phyloP scores from a whole-genome alignment of 2,797 vertebrate species.

The Neostethus bicornis region DNA sequence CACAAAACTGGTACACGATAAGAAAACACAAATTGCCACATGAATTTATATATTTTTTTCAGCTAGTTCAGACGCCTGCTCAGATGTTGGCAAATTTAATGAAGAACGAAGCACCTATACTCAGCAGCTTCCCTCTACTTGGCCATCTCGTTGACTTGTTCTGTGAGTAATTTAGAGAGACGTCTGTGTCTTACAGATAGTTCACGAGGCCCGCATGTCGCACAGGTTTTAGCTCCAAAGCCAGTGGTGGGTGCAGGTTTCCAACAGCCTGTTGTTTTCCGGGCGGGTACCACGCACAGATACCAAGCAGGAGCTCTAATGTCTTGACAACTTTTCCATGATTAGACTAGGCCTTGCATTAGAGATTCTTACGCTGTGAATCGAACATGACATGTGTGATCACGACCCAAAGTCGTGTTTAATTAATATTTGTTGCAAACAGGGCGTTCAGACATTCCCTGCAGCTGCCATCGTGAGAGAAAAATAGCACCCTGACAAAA shows the following conservation, averaged over 20 bases:
- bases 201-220: slow-evolving; percentile 43
- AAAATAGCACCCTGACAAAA: slow-evolving; percentile 30
- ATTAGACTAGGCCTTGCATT: slow-evolving; percentile 70
- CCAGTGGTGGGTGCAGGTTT: slow-evolving; percentile 79
- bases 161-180: slow-evolving; percentile 60
- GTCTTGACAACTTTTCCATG: slow-evolving; percentile 75
- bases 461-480: slow-evolving; percentile 42
- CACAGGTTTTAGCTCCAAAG: slow-evolving; percentile 78
- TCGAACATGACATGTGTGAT: slow-evolving; percentile 78
- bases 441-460: slow-evolving; percentile 50
- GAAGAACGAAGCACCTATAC: slow-evolving; percentile 35
- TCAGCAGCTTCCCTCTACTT: slow-evolving; percentile 41
- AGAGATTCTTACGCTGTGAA: slow-evolving; percentile 54
- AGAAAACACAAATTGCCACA: slow-evolving; percentile 20
- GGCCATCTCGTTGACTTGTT: slow-evolving; percentile 35
- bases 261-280: slow-evolving; percentile 80
- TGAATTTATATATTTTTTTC: slow-evolving; percentile 23
- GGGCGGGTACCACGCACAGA: slow-evolving; percentile 76
- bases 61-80: slow-evolving; percentile 25
- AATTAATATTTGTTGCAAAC: slow-evolving; percentile 64
- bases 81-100: slow-evolving; percentile 53
- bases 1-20: no score
- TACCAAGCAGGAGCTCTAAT: slow-evolving; percentile 71
- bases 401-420: slow-evolving; percentile 72
- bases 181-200: slow-evolving; percentile 47